phyloP scores from a whole-genome alignment of 2,888 invertebrate genomes.

The Epiperipatus broadwayi region DNA sequence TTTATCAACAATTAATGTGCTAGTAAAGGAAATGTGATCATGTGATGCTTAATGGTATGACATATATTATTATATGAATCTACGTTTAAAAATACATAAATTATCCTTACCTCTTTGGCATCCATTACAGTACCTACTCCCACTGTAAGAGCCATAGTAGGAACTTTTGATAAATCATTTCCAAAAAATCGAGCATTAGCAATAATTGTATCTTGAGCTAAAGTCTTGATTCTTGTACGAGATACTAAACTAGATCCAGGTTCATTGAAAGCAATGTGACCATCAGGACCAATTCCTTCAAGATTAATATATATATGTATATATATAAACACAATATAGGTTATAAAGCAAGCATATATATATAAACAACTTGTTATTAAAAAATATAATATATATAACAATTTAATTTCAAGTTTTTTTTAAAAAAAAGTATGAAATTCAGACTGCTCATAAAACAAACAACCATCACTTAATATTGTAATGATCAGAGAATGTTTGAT shows the following conservation, averaged over 20 bases:
- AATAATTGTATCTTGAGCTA: slow-evolving; percentile 86
- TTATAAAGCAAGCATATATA: too few species aligned
- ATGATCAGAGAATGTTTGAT: too few species aligned
- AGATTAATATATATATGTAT: too few species aligned
- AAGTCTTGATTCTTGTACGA: slow-evolving; percentile 82
- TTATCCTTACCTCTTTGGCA: slow-evolving; percentile 56
- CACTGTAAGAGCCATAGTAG: slow-evolving; percentile 71
- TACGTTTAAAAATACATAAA: slow-evolving; percentile 5
- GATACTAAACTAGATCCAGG: slow-evolving; percentile 91
- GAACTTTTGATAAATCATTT: slow-evolving; percentile 80
- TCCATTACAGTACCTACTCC: slow-evolving; percentile 99
- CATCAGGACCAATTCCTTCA: slow-evolving; percentile 91
- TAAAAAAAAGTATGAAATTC: background rate
- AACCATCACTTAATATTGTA: too few species aligned
- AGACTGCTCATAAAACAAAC: too few species aligned
- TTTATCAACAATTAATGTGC: too few species aligned
- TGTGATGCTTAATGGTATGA: too few species aligned
- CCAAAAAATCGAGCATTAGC: slow-evolving; percentile 95
- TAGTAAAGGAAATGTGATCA: too few species aligned
- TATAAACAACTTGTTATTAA: too few species aligned
- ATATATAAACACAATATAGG: too few species aligned
- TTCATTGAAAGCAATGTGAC: slow-evolving; percentile 98
- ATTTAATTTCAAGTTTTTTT: background rate
- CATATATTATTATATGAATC: background rate
- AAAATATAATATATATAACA: background rate